These are phyloP conservation scores for Pteria penguin DNA, from an alignment of 2,888 invertebrate genomes.

Conservation along the genomic window DNA sequence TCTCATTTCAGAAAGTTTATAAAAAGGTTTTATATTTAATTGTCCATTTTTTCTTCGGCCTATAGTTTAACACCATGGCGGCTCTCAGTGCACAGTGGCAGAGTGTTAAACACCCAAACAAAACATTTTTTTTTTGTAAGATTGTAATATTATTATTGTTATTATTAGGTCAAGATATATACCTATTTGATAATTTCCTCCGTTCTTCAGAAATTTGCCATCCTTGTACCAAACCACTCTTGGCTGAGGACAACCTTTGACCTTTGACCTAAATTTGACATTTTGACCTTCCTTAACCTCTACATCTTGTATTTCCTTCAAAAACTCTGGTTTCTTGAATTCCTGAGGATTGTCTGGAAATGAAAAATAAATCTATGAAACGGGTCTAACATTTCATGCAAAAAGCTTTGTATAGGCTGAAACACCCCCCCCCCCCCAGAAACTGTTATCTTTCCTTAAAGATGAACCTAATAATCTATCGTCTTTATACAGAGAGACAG, in stretches of 20 bases:
- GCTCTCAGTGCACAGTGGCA: background rate
- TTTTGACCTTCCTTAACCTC: constrained; percentile 93
- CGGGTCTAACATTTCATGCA: too few species aligned
- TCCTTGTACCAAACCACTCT: constrained; percentile 94
- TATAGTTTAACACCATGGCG: too few species aligned
- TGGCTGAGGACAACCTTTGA: constrained; percentile 95
- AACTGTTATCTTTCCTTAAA: too few species aligned
- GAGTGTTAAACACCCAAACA: too few species aligned
- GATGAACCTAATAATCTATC: too few species aligned
- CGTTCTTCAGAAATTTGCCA: constrained; percentile 82
- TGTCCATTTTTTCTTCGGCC: too few species aligned
- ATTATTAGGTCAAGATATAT: too few species aligned
- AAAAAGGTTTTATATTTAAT: too few species aligned
- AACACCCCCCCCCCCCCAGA: too few species aligned
- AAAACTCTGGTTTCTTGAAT: constrained; percentile 90
- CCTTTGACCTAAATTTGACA: constrained; percentile 89
- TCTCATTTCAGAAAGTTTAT: too few species aligned
- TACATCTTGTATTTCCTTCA: constrained; percentile 87
- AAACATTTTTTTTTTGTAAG: background rate
- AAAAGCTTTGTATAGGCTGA: too few species aligned
- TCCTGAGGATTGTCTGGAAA: constrained; percentile 74
- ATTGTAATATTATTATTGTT: background rate
- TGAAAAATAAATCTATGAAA: background rate
- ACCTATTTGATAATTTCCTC: constrained; percentile 70
- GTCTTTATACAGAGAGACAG: too few species aligned